Evolutionary conservation across 2,113 vertebrate genomes (phyloP).

Genomic region (Sialia sialis): DNA sequence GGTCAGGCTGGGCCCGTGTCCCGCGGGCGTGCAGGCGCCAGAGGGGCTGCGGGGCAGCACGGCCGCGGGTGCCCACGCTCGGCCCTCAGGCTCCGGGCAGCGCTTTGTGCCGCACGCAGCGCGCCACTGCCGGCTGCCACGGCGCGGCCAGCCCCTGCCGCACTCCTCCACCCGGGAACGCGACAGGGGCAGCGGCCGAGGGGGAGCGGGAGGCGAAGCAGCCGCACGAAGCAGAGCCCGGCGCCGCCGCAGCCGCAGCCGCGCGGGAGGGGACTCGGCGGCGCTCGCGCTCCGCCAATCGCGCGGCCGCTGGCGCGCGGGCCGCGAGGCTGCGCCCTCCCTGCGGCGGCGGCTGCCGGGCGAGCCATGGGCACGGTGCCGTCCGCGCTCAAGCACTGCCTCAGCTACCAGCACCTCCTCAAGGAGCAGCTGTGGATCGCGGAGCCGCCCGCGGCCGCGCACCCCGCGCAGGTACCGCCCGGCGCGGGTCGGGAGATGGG

Average conservation of each 20-base stretch:
- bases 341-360: background rate
- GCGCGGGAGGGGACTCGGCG: background rate
- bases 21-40: accelerated
- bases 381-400: constrained; percentile 85
- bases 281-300: background rate
- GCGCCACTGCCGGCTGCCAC: no score
- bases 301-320: background rate
- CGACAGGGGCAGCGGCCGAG: background rate
- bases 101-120: background rate
- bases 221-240: no score
- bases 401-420: constrained; percentile 85
- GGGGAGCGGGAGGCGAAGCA: no score
- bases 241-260: background rate
- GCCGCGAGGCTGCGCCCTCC: background rate
- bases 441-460: constrained; percentile 59
- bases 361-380: constrained; percentile 84
- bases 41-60: accelerated
- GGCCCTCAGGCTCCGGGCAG: background rate
- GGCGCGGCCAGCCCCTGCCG: background rate
- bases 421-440: constrained; percentile 82
- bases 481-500: background rate
- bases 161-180: background rate
- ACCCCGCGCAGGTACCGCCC: constrained; percentile 58
- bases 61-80: accelerated
- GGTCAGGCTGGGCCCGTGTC: background rate